A percentile compares a stretch with the other conserved stretches of the same genome.
phyloP scores from a whole-genome alignment of 2,888 invertebrate species.

The Cheilosia grossa region DNA sequence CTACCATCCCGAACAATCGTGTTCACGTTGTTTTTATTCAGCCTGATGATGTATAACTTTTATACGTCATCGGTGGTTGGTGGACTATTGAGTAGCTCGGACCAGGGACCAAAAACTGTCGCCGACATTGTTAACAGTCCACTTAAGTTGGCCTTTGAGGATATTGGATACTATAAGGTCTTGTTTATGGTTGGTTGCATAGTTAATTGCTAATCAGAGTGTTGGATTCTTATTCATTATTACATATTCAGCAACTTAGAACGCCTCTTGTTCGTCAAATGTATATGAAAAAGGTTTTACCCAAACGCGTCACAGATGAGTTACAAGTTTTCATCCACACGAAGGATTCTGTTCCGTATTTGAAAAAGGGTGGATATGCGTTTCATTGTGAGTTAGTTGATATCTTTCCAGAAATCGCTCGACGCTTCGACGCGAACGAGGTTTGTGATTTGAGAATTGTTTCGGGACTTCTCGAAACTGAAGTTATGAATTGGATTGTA shows the following conservation, averaged over 20 bases:
- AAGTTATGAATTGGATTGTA: slow-evolving; percentile 81
- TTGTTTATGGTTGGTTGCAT: slow-evolving; percentile 79
- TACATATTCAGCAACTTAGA: slow-evolving; percentile 78
- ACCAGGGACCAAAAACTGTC: slow-evolving; percentile 79
- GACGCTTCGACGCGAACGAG: slow-evolving; percentile 82
- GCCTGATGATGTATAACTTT: slow-evolving; percentile 81
- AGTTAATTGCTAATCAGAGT: background rate
- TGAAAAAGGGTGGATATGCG: slow-evolving; percentile 83
- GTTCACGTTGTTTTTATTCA: slow-evolving; percentile 78
- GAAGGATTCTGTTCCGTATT: slow-evolving; percentile 81
- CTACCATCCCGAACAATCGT: slow-evolving; percentile 78
- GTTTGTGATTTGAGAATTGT: slow-evolving; percentile 83
- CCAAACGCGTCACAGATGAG: slow-evolving; percentile 76
- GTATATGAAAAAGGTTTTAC: slow-evolving; percentile 78
- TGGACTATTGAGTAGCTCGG: slow-evolving; percentile 80
- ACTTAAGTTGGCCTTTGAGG: slow-evolving; percentile 81
- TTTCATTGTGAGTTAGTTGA: slow-evolving; percentile 84
- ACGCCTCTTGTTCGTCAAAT: slow-evolving; percentile 76
- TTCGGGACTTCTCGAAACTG: slow-evolving; percentile 79
- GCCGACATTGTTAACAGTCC: slow-evolving; percentile 79
- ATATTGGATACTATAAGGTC: slow-evolving; percentile 82
- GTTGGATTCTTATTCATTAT: background rate
- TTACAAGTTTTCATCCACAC: slow-evolving; percentile 78
- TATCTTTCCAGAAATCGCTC: slow-evolving; percentile 82
- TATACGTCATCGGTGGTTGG: slow-evolving; percentile 83